Conservation (phyloP, 2,797 vertebrate genomes). For the Chelonia mydas region DNA sequence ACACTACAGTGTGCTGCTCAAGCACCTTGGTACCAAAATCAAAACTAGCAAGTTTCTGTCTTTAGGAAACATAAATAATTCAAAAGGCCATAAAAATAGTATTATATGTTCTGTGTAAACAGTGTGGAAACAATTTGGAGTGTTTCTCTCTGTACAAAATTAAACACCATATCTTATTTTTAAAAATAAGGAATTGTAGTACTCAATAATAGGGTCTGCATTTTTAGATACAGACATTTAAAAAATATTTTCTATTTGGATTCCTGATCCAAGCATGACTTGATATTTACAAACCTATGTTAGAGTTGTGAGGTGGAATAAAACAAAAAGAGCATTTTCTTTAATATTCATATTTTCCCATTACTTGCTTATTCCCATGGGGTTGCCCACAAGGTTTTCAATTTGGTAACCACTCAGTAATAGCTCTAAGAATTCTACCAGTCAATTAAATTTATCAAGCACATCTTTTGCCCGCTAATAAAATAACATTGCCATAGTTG, state of each 20-base stretch:
- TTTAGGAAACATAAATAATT: slow-evolving; percentile 81
- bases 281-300: slow-evolving; percentile 54
- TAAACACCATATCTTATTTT: slow-evolving; percentile 61
- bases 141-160: slow-evolving; percentile 58
- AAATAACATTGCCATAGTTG: slow-evolving; percentile 71
- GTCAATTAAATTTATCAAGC: slow-evolving; percentile 84
- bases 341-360: slow-evolving; percentile 74
- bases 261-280: slow-evolving; percentile 47
- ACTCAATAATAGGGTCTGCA: slow-evolving; percentile 23
- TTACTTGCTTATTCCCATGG: slow-evolving; percentile 76
- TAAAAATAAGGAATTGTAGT: slow-evolving; percentile 32
- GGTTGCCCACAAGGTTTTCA: slow-evolving; percentile 78
- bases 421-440: slow-evolving; percentile 76
- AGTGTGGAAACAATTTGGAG: slow-evolving; percentile 68
- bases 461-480: slow-evolving; percentile 78
- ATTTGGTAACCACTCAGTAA: slow-evolving; percentile 80
- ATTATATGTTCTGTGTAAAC: slow-evolving; percentile 75
- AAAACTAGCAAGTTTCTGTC: slow-evolving; percentile 79
- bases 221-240: slow-evolving; percentile 57
- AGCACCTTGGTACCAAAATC: slow-evolving; percentile 79
- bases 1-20: slow-evolving; percentile 82
- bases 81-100: slow-evolving; percentile 73
- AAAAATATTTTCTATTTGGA: slow-evolving; percentile 39
- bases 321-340: slow-evolving; percentile 71
- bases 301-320: slow-evolving; percentile 53